Base-by-base conservation (phyloP, 2,113 vertebrate species). In the Phaetusa simplex region DNA sequence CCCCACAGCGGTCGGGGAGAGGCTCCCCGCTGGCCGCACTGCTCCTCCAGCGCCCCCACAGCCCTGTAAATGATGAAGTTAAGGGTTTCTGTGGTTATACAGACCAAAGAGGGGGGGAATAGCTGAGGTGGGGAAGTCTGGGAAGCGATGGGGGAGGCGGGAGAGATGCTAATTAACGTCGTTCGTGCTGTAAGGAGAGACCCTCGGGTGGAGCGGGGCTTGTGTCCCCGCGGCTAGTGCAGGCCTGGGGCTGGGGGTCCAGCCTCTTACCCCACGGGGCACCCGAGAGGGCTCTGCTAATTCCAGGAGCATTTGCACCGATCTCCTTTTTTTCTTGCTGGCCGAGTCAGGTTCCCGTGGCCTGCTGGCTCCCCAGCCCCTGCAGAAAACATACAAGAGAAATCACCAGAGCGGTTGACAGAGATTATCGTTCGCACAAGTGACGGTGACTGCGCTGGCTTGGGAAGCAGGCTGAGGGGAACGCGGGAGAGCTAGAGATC, bases 271-370 rank as follows among this genome's bases (percentile, higher is more conserved):
- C 24, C 14, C 1, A 2, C 5, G 9, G 27, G 17, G 4, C 1
- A 2, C 15, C 6, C 42, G 2, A 29, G 13, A 15, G 49, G 56
- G 11, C 6, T 23, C 14, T 11, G 55, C 53, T 22, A 3, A 19
- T 21, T 32, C 12, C 13, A 14, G 34, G 16, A 8, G 16, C 3
- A 3, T 12, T 20, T 47, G 36, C 34, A 4, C 16, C 1, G 14
- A 6, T 34, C 5, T 7, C 24, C 62, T 17, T 17, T 12, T n/a
- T 16, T 8, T 29, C 30, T 19, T 5, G 32, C 22, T 22, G 29
- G 8, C 23, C 20, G 3, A 6, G 47, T 8, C 22, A 1, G 5
- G 1, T 16, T 7, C 22, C 19, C 2, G 1, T 2, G 22, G 38
- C 49, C 22, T 4, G 5, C 52, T 10, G 2, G 0, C 17, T 74